Percentiles rank a stretch among this genome's conserved stretches.
phyloP scores from a whole-genome alignment of 2,888 invertebrate genomes.

The Labia minor region DNA sequence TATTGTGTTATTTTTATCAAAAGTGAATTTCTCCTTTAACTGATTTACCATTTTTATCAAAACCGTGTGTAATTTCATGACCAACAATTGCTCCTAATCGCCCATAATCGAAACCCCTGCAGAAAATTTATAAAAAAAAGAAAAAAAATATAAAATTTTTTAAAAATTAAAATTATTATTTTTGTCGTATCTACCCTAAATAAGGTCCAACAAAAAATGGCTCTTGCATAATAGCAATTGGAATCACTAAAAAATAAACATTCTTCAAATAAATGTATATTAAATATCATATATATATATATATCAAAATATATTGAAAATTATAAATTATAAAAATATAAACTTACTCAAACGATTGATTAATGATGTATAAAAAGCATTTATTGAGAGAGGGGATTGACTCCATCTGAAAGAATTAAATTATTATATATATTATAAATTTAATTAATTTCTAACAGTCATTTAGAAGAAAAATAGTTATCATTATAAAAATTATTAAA shows the following conservation, averaged over 20 bases:
- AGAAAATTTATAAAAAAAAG: conserved; percentile 18
- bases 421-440: conserved; percentile 28
- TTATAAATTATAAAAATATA: no score
- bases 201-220: conserved; percentile 40
- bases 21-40: neutral
- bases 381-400: conserved; percentile 42
- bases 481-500: no score
- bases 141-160: no score
- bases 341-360: conserved; percentile 40
- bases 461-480: no score
- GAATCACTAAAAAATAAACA: conserved; percentile 36
- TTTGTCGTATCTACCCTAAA: conserved; percentile 23
- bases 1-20: neutral
- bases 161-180: no score
- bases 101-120: conserved; percentile 42
- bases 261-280: conserved; percentile 17
- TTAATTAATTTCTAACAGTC: conserved; percentile 29
- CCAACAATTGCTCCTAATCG: conserved; percentile 46
- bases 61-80: conserved; percentile 46
- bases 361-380: conserved; percentile 52
- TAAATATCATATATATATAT: conserved; percentile 8
- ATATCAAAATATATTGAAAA: no score
- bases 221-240: conserved; percentile 44
- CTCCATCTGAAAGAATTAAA: conserved; percentile 27
- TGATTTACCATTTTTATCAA: conserved; percentile 33